Base-by-base conservation (phyloP, 2,888 invertebrate species). In the Biston stratarius region DNA sequence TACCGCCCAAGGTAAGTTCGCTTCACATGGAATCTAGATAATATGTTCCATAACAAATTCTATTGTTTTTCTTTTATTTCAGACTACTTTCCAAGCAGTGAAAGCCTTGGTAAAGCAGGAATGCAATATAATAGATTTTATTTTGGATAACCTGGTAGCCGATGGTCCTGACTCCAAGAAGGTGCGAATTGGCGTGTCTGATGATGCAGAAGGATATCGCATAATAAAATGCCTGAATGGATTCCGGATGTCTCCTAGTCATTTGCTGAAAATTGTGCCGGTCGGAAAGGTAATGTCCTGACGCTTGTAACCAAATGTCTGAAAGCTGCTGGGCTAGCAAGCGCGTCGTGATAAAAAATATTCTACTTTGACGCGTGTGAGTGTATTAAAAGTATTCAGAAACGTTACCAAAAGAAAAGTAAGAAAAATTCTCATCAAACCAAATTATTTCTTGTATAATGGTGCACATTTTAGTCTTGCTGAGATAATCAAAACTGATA, bases 31-130 rank as follows among this genome's bases (percentile, higher is more conserved):
- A 33, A 12, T 6, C 12, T 15, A 6, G 12, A 5, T 34, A 12
- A 11, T 49, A 1, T 11, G 24, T 34, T 34, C 6, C 6, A 0
- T 34, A 36, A 0, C 6, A 8, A 12, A 55, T 40, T 14, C 38
- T 42, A 0, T 12, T 45, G 6, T 12, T 40, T 40, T 55, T 55
- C 14, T 12, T 51, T 34, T 53, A 24, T 83, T 81, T 12, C 83
- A 93, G 93, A 82, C 84, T 0, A 92, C 86, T 73, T 92, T 89
- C 72, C 84, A 85, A 64, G 89, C 91, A 57, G 74, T 92, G 14
- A 92, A 92, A 67, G 44, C 75, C 5, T 71, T 93, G 5, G 85
- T 93, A 55, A 88, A 83, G 64, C 81, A 84, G 63, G 83, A 90
- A 76, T 91, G 91, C 72, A 86, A 85, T 42, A 81, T 93, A 44